Evolutionary conservation across 2,797 vertebrate genomes (phyloP), one percentile per base, ranked within the genome.

Genomic region (Nannoperca australis): DNA sequence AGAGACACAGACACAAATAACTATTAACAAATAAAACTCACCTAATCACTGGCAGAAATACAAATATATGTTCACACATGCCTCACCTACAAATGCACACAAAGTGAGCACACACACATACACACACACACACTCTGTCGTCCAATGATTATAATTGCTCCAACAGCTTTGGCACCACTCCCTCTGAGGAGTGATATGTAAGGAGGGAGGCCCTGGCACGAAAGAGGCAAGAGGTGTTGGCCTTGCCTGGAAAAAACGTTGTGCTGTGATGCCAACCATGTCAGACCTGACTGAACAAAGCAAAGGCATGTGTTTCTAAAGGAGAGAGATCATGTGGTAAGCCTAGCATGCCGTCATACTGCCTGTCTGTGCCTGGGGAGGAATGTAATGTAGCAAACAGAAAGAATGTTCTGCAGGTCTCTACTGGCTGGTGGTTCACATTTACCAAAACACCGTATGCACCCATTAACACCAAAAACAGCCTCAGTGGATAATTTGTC

Each of bases 341-440:
- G 50, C 18, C 74, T 83, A 85, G 78, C 75, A 81, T 58, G 81
- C 60, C 3, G 76, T 76, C 70, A 74, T 27, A 59, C 69, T 69
- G 81, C 87, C 76, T 82, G 88, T 76, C 87, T 82, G 60, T 78
- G 76, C 85, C 62, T 49, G 68, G 68, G 54, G 53, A 78, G 73
- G 84, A 83, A 85, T 67, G 47, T 34, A 71, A 83, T 40, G 36
- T 27, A 59, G 36, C 74, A 44, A 62, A 77, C 60, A 79, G 38
- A 22, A 68, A 70, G 64, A 85, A 78, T 69, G 70, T 67, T 30
- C 20, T 38, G 49, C 85, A 80, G 83, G 75, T 84, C 70, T 78
- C 70, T 70, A 63, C 84, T 69, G 70, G 79, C 64, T 73, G 66
- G 22, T n/a, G 10, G 9, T 49, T 45, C 8, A 15, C n/a, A 22